Conservation (phyloP, 2,888 invertebrate genomes). For the Allygus modestus region DNA sequence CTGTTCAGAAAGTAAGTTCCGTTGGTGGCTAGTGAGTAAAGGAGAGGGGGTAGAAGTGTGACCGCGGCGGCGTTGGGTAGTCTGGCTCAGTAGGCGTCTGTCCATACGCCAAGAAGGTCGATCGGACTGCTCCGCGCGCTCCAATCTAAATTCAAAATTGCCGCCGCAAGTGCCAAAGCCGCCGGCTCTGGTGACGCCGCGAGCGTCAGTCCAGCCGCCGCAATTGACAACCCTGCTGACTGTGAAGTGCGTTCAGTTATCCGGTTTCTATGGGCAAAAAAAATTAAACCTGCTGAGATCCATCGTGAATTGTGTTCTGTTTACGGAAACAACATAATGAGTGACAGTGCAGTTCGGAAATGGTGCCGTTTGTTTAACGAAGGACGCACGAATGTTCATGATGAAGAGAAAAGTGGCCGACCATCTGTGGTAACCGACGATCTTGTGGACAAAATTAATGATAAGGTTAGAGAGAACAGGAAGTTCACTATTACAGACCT, state of each 20-base stretch:
- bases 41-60: not conserved
- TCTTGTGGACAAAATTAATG: slow-evolving; percentile 63
- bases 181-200: too few species aligned
- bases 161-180: not conserved
- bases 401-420: slow-evolving; percentile 63
- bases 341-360: slow-evolving; percentile 68
- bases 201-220: too few species aligned
- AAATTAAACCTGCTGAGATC: slow-evolving; percentile 67
- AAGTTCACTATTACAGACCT: slow-evolving; percentile 65
- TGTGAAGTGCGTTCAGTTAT: slow-evolving; percentile 63
- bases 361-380: slow-evolving; percentile 59
- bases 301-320: slow-evolving; percentile 68
- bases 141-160: not conserved
- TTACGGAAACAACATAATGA: slow-evolving; percentile 68
- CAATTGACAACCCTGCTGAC: slow-evolving; percentile 30
- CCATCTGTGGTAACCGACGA: slow-evolving; percentile 67
- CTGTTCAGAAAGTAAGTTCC: slow-evolving; percentile 4
- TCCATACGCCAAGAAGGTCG: too few species aligned
- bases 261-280: slow-evolving; percentile 67
- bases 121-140: not conserved
- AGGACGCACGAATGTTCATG: slow-evolving; percentile 60
- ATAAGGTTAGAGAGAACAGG: slow-evolving; percentile 66
- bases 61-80: too few species aligned
- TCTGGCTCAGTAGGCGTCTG: too few species aligned
- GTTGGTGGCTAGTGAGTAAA: not conserved